phyloP scores from a whole-genome alignment of 2,797 vertebrate species.

The Eupleurogrammus muticus region DNA sequence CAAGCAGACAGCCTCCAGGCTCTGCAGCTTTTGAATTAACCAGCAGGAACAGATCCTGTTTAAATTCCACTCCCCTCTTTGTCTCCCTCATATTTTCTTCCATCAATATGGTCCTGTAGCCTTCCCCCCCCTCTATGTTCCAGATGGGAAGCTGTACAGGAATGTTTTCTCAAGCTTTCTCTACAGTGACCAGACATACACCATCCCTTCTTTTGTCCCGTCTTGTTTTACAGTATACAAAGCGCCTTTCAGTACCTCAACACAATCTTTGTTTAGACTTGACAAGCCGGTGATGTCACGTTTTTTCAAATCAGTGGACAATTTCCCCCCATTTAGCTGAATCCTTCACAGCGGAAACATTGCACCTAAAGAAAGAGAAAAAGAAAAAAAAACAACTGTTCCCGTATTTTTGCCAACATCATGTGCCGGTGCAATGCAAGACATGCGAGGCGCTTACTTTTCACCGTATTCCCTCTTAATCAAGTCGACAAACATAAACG shows the following conservation, averaged over 20 bases:
- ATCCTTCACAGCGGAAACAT: slow-evolving; percentile 43
- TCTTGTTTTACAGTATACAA: slow-evolving; percentile 62
- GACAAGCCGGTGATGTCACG: slow-evolving; percentile 68
- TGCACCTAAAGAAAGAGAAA: slow-evolving; percentile 38
- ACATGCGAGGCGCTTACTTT: slow-evolving; percentile 23
- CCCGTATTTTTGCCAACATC: slow-evolving; percentile 27
- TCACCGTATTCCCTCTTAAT: not conserved
- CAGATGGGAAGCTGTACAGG: slow-evolving; percentile 60
- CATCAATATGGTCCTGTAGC: slow-evolving; percentile 29
- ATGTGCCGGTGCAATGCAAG: slow-evolving; percentile 1
- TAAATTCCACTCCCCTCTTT: slow-evolving; percentile 59
- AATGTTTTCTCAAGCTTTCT: slow-evolving; percentile 64
- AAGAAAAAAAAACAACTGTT: slow-evolving; percentile 20
- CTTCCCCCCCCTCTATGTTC: slow-evolving; percentile 3
- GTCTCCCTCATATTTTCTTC: slow-evolving; percentile 55
- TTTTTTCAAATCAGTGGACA: slow-evolving; percentile 55
- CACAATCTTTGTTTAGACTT: slow-evolving; percentile 53
- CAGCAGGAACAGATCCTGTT: slow-evolving; percentile 54
- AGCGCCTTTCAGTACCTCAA: slow-evolving; percentile 62
- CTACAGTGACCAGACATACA: slow-evolving; percentile 35
- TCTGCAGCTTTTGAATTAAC: slow-evolving; percentile 50
- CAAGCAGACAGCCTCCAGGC: slow-evolving; percentile 43
- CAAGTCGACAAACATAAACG: slow-evolving; percentile 6
- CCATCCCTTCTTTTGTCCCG: slow-evolving; percentile 49
- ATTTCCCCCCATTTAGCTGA: slow-evolving; percentile 26